phyloP scores from a whole-genome alignment of 2,113 vertebrate species.

The Phalacrocorax brasilianus region DNA sequence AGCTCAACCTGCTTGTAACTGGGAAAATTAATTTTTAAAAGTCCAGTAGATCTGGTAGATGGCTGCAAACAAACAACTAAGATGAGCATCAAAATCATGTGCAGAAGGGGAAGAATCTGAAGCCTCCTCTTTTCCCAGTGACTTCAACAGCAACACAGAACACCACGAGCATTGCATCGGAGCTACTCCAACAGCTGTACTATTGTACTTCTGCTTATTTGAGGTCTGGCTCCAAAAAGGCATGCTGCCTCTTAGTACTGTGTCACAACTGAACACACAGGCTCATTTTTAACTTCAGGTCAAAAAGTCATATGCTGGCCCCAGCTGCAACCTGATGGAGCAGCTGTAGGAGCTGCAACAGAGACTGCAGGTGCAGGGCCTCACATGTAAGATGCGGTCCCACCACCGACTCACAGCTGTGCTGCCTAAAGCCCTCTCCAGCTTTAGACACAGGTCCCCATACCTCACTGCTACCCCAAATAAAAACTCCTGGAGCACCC shows the following conservation, averaged over 20 bases:
- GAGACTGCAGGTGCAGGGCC: neutral
- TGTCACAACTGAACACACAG: neutral
- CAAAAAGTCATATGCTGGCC: neutral
- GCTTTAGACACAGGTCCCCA: too few species aligned
- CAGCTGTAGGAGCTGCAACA: neutral
- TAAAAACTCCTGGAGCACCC: neutral
- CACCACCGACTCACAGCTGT: neutral
- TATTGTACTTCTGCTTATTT: too few species aligned
- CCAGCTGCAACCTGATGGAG: neutral
- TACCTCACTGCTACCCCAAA: too few species aligned
- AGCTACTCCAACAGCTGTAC: too few species aligned
- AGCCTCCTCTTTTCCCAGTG: neutral
- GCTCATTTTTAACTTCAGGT: neutral
- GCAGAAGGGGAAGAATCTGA: neutral
- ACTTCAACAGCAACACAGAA: accelerated
- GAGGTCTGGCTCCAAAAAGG: neutral
- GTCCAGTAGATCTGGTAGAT: neutral
- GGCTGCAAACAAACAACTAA: neutral
- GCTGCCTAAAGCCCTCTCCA: neutral
- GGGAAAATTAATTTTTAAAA: neutral
- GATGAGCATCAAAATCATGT: accelerated
- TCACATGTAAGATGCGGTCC: accelerated
- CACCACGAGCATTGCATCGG: accelerated
- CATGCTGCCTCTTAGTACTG: too few species aligned
- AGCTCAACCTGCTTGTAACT: neutral